These are phyloP conservation scores for Trogon melanurus DNA, from an alignment of 2,113 vertebrate genomes.

Conservation along the genomic window DNA sequence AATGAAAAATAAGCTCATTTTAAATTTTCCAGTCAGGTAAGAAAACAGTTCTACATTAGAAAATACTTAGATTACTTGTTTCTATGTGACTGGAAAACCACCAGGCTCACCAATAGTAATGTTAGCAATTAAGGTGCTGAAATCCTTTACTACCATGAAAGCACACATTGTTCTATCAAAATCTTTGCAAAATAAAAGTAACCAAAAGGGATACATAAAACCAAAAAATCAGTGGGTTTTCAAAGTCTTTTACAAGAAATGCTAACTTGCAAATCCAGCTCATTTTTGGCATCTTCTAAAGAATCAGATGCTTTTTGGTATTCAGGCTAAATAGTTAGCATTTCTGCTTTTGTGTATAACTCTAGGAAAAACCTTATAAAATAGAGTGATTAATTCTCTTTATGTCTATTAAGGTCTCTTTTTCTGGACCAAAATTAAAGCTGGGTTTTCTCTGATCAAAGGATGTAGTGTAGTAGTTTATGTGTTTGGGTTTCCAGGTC, in stretches of 20 bases:
- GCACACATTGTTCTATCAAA: neutral
- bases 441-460: neutral
- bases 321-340: neutral
- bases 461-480: no score
- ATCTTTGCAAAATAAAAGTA: neutral
- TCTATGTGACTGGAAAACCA: neutral
- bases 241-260: neutral
- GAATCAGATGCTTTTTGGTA: neutral
- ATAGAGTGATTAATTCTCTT: neutral
- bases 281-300: neutral
- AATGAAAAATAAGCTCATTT: neutral
- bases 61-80: neutral
- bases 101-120: neutral
- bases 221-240: neutral
- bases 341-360: neutral
- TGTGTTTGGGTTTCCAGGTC: no score
- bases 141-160: neutral
- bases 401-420: neutral
- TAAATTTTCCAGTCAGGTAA: neutral
- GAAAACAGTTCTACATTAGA: neutral
- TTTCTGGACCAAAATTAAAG: neutral
- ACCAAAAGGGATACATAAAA: neutral
- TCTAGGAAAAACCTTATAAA: neutral
- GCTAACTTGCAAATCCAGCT: neutral
- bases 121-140: neutral